A percentile compares a stretch with the other conserved stretches of the same genome.
These are phyloP conservation scores for Agonopterix alstromeriana DNA, from an alignment of 2,888 invertebrate species.

Conservation along the genomic window DNA sequence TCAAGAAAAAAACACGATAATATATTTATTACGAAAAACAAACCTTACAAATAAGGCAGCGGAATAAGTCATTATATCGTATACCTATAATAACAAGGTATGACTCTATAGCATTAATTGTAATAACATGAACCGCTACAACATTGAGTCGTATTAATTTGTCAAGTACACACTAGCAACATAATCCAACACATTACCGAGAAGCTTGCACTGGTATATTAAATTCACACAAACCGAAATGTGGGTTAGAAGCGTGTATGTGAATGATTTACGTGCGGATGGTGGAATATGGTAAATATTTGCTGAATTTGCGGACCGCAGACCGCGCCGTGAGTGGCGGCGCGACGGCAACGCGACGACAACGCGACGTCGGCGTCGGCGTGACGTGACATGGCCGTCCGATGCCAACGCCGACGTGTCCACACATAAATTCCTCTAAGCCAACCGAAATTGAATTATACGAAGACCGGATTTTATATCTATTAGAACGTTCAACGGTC, in stretches of 20 bases:
- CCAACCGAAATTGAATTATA: slow-evolving; percentile 55
- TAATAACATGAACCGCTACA: slow-evolving; percentile 6
- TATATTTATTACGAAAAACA: too few relatives aligned
- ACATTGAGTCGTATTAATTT: slow-evolving; percentile 4
- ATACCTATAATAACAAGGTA: too few relatives aligned
- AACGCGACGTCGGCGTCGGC: slow-evolving; percentile 6
- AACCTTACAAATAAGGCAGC: too few relatives aligned
- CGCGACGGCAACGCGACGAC: slow-evolving; percentile 7
- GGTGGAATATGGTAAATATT: slow-evolving; percentile 29
- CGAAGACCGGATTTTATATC: slow-evolving; percentile 68
- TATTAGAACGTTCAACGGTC: slow-evolving; percentile 63
- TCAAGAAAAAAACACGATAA: too few relatives aligned
- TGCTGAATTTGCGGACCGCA: slow-evolving; percentile 27
- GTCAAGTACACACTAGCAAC: not conserved
- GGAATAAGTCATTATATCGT: too few relatives aligned
- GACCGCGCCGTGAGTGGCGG: slow-evolving; percentile 12
- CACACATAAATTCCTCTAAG: slow-evolving; percentile 43
- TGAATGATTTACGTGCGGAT: slow-evolving; percentile 30
- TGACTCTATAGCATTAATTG: too few relatives aligned
- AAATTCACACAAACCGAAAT: slow-evolving; percentile 31
- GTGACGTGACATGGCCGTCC: slow-evolving; percentile 12
- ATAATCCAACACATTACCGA: slow-evolving; percentile 2
- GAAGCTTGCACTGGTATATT: slow-evolving; percentile 18
- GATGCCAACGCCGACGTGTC: slow-evolving; percentile 24
- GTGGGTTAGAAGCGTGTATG: slow-evolving; percentile 28